Base-by-base conservation (phyloP, 2,888 invertebrate genomes). In the Megalurothrips usitatus region DNA sequence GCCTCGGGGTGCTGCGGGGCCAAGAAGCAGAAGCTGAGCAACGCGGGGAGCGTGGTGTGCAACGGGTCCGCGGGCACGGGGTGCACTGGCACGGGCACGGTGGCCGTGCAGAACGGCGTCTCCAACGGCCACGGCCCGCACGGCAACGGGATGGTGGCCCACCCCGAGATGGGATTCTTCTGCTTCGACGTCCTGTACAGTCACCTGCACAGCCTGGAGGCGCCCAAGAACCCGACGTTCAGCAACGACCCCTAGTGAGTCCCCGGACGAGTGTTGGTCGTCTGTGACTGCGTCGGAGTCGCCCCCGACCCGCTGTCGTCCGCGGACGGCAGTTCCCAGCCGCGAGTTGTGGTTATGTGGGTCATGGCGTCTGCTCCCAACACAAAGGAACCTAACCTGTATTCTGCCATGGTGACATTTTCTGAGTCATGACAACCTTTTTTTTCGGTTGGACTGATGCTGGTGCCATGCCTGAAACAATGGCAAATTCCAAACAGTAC, bases 121-220 rank as follows among this genome's bases (percentile, higher is more conserved):
- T 80, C 83, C 81, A 89, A 88, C 85, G 88, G 88, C 81, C 86
- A 88, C 34, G 34, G 34, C 34, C n/a, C n/a, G n/a, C 2, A 43
- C 83, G 87, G 87, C 83, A 90, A 90, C 85, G 88, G 89, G 81
- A 87, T 88, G 87, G 94, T 97, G 84, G 96, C 95, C 85, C 92
- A 93, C 87, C 94, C 94, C 83, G 98, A 98, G 88, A 99, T 99
- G 99, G 97, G 97, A 88, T 96, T 95, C 91, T 99, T 95, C 90
- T 99, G 99, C 92, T 99, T 99, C 91, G 99, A 99, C 90, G 97
- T 98, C 85, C 92, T 99, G 84, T 95, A 97, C 89, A 93, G 94
- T 88, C 96, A 98, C 89, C 91, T 99, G 86, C 94, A 97, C 89
- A 95, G 94, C 87, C 91, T 95, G 87, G 96, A 97, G 85, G 94